Evolutionary conservation across 2,888 invertebrate genomes (phyloP), one percentile per base, ranked within the genome.

Genomic region (Tethea ocularis): DNA sequence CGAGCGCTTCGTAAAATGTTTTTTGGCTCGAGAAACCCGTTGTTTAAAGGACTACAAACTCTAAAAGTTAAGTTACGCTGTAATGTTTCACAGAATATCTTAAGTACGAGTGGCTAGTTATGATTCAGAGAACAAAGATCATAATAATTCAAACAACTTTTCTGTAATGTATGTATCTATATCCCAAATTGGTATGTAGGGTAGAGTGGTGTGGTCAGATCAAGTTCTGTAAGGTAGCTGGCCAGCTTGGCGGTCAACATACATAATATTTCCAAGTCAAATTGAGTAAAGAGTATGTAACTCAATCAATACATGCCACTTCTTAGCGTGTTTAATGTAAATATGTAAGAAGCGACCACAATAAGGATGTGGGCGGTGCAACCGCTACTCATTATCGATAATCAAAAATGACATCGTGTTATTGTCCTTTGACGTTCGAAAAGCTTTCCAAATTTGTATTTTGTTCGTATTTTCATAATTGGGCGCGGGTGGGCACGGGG

Each of bases 391-490:
- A 83, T 81, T 83, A 83, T 84, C 86, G 85, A 86, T 84, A 83
- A 20, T 36, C 20, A 33, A 36, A 33, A 83, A 84, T 68, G 65
- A 68, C 71, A 71, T 72, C 69, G 75, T 72, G 69, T 77, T 75
- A 82, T 75, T 71, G 79, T 77, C 79, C 80, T 84, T 86, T 83
- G 80, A 81, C 80, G 83, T 82, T 81, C 80, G 78, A 67, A 74
- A 73, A 75, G 74, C 83, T 78, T 80, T 83, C 81, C 77, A 86
- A 89, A 90, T 87, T 88, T 89, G 89, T 91, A 92, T 92, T 92
- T 93, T 91, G 91, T 90, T 89, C 86, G 89, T 91, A 92, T 92
- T 93, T 92, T 92, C 91, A 91, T 92, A 92, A 92, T 92, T 93
- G 91, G 91, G 89, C 84, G 87, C 81, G 85, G 83, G 87, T 68